Percentiles rank a stretch among this genome's conserved stretches.
phyloP scores from a whole-genome alignment of 2,888 invertebrate species.

The Cinara cedri region DNA sequence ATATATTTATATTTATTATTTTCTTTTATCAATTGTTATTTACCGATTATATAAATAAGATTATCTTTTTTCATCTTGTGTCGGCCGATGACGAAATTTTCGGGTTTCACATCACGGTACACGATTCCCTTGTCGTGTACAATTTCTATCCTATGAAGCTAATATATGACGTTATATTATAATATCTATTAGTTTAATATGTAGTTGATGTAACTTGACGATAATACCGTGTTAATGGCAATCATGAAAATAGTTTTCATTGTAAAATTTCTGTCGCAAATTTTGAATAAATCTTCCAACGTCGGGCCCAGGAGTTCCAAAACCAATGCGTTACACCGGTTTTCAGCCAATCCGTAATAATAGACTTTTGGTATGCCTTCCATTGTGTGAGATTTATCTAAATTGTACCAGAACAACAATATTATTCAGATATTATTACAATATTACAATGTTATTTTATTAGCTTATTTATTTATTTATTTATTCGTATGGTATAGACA shows the following conservation, averaged over 20 bases:
- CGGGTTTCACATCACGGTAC: constrained; percentile 99
- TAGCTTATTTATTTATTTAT: no score
- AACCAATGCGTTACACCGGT: constrained; percentile 75
- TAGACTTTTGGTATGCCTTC: constrained; percentile 76
- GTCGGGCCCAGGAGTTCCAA: constrained; percentile 77
- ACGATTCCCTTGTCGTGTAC: constrained; percentile 98
- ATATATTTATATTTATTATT: constrained; percentile 6
- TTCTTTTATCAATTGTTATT: constrained; percentile 13
- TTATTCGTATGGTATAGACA: no score
- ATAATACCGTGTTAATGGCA: constrained; percentile 71
- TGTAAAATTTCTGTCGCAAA: constrained; percentile 74
- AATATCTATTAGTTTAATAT: no score
- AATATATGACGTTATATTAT: not conserved
- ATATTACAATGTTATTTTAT: no score
- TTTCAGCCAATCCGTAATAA: constrained; percentile 76
- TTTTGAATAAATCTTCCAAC: constrained; percentile 75
- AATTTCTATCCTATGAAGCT: constrained; percentile 99
- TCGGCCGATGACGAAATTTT: constrained; percentile 99
- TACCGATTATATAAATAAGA: constrained; percentile 97
- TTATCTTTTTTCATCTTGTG: constrained; percentile 96
- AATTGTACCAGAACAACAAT: not conserved
- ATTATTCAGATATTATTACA: no score
- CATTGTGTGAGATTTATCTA: constrained; percentile 59
- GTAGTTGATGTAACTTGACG: not conserved
- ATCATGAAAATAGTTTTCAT: constrained; percentile 77